Evolutionary conservation across 2,888 invertebrate species (phyloP).

Genomic region (Drosophila fulvimacula): DNA sequence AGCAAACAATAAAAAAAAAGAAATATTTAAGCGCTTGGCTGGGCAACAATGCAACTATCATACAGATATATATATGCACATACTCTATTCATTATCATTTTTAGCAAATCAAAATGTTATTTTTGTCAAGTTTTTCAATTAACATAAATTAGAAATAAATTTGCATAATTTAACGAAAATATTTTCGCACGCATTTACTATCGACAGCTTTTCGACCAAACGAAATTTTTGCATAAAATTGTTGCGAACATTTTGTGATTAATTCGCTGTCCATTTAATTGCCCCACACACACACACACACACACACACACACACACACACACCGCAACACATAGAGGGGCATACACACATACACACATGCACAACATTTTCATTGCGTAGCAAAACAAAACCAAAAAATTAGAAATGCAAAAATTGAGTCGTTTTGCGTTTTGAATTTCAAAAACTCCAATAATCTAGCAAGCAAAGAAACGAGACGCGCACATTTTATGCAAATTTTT

Average conservation of each 20-base stretch:
- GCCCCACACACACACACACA: slow-evolving; percentile 28
- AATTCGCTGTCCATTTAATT: slow-evolving; percentile 66
- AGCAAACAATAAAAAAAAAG: slow-evolving; percentile 2
- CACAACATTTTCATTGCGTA: slow-evolving; percentile 21
- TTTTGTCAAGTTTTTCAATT: slow-evolving; percentile 62
- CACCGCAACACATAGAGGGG: too few species aligned
- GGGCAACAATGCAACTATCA: slow-evolving; percentile 5
- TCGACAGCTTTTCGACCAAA: slow-evolving; percentile 40
- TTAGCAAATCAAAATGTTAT: slow-evolving; percentile 11
- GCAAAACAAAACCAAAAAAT: slow-evolving; percentile 36
- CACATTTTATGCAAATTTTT: slow-evolving; percentile 70
- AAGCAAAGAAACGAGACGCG: slow-evolving; percentile 39
- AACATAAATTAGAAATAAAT: slow-evolving; percentile 60
- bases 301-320: too few species aligned
- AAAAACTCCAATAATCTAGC: slow-evolving; percentile 7
- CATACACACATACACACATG: slow-evolving; percentile 18
- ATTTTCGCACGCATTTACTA: slow-evolving; percentile 21
- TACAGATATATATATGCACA: not conserved
- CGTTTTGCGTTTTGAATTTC: slow-evolving; percentile 50
- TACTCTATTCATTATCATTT: slow-evolving; percentile 10
- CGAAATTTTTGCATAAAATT: slow-evolving; percentile 43
- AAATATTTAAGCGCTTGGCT: not conserved
- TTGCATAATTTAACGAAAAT: slow-evolving; percentile 30
- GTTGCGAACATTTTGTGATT: slow-evolving; percentile 58
- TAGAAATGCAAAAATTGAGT: slow-evolving; percentile 59